These are phyloP conservation scores for Turnix velox DNA, from an alignment of 2,113 vertebrate genomes.

Conservation along the genomic window DNA sequence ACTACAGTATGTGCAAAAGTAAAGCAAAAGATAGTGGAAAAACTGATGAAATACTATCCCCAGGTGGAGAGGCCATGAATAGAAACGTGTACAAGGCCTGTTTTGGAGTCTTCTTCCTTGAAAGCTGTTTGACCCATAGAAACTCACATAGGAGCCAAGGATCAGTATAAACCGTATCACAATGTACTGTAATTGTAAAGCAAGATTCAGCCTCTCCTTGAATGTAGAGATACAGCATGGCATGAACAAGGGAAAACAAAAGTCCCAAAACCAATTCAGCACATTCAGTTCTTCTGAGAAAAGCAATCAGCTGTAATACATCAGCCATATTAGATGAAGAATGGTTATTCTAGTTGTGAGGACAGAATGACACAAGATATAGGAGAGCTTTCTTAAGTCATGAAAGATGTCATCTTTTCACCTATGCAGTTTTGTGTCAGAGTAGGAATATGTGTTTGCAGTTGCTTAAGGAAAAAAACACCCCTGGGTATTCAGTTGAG, in stretches of 20 bases:
- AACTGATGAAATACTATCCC: not conserved
- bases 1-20: not conserved
- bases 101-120: not conserved
- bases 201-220: not conserved
- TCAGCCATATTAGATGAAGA: not conserved
- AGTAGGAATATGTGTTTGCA: not conserved
- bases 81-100: not conserved
- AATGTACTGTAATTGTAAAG: not conserved
- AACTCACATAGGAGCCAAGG: fast-evolving
- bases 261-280: not conserved
- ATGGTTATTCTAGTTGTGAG: not conserved
- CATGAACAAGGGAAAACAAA: not conserved
- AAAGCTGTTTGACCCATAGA: not conserved
- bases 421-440: not conserved
- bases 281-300: not conserved
- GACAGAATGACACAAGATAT: not conserved
- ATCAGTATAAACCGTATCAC: not conserved
- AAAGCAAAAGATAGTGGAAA: not conserved
- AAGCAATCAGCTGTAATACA: not conserved
- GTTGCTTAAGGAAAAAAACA: not conserved
- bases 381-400: not conserved
- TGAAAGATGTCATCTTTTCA: not conserved
- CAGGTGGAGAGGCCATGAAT: not conserved
- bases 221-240: not conserved
- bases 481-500: not conserved